Evolutionary conservation across 2,113 vertebrate species (phyloP).

Genomic region (Brachyistius frenatus): DNA sequence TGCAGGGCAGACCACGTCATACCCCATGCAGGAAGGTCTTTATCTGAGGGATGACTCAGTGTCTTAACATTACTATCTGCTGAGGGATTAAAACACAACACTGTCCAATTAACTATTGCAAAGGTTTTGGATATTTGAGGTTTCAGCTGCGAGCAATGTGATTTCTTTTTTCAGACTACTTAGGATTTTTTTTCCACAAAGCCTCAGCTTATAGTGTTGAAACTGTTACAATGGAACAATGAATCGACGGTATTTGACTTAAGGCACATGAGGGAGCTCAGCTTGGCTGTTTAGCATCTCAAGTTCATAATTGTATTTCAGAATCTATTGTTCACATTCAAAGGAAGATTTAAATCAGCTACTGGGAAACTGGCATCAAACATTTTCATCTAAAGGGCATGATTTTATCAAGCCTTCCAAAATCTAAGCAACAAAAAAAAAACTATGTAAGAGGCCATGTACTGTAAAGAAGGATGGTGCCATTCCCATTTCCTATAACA

Average conservation of each 20-base stretch:
- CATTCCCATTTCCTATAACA: background rate
- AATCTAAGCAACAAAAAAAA: conserved; percentile 4
- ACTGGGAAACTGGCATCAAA: background rate
- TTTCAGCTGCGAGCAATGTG: background rate
- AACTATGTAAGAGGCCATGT: background rate
- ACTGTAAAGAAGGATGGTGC: background rate
- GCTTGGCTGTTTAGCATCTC: background rate
- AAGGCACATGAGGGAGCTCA: background rate
- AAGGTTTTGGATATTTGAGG: background rate
- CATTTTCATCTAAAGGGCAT: background rate
- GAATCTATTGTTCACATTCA: background rate
- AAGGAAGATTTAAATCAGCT: background rate
- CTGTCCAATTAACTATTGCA: background rate
- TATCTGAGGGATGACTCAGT: conserved; percentile 56
- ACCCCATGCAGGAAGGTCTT: conserved; percentile 24
- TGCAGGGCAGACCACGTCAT: conserved; percentile 41
- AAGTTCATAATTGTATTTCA: background rate
- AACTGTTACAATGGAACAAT: background rate
- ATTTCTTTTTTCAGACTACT: background rate
- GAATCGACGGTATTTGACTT: background rate
- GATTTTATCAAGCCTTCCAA: background rate
- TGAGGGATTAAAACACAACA: background rate
- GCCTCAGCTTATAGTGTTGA: background rate
- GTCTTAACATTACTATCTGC: background rate
- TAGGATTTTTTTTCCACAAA: too few species aligned